These are phyloP conservation scores for Protosalanx chinensis DNA, from an alignment of 2,797 vertebrate genomes.

Conservation along the genomic window DNA sequence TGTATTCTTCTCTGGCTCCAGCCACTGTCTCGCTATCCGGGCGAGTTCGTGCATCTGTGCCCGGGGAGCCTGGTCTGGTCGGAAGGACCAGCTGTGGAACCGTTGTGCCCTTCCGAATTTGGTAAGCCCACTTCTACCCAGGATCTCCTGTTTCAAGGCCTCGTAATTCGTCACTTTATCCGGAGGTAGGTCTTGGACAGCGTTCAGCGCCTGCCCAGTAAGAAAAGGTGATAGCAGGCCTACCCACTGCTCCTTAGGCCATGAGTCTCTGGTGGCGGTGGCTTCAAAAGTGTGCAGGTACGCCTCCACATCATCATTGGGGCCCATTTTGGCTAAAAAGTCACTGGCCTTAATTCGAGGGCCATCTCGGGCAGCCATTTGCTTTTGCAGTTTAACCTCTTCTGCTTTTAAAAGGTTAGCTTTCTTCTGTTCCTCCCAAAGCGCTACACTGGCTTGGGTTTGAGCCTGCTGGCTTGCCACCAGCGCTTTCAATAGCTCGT, in stretches of 20 bases:
- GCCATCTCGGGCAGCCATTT: no score
- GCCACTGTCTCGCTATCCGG: no score
- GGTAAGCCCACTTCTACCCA: slow-evolving; percentile 65
- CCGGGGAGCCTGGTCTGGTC: neutral
- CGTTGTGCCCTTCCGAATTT: slow-evolving; percentile 78
- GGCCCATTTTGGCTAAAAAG: slow-evolving; percentile 59
- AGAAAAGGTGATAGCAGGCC: neutral
- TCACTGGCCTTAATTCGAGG: no score
- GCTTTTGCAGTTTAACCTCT: no score
- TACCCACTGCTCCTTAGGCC: slow-evolving; percentile 52
- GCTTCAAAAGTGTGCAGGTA: slow-evolving; percentile 81
- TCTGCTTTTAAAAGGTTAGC: no score
- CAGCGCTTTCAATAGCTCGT: no score
- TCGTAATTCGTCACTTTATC: neutral
- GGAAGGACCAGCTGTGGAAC: slow-evolving; percentile 9
- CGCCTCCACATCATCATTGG: slow-evolving; percentile 75
- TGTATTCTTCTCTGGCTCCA: no score
- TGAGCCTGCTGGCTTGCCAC: no score
- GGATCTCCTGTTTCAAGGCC: neutral
- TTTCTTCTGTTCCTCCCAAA: no score
- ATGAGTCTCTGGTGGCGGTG: slow-evolving; percentile 57
- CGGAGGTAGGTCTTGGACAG: neutral
- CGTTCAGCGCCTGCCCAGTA: neutral
- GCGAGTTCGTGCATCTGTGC: no score
- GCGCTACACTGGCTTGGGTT: no score